Percentiles rank a stretch among this genome's conserved stretches.
Conservation (phyloP, 2,888 invertebrate genomes). For the Sialis fuliginosa region DNA sequence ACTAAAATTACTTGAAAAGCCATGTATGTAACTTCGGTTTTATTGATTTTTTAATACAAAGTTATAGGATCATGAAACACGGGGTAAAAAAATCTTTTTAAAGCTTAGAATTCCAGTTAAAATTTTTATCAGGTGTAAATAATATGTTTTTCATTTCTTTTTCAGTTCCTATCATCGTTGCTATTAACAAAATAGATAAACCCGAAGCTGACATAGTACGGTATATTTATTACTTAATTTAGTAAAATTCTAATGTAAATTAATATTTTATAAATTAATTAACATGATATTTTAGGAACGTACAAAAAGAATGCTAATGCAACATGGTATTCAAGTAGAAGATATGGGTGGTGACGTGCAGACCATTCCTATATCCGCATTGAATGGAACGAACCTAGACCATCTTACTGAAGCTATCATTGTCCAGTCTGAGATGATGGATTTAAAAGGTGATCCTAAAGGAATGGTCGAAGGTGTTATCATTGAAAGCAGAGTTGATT, state of each 20-base stretch:
- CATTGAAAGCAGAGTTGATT: slow-evolving; percentile 64
- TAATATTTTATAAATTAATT: too few relatives aligned
- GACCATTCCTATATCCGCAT: slow-evolving; percentile 78
- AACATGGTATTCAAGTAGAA: slow-evolving; percentile 69
- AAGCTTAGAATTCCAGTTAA: background rate
- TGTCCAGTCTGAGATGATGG: slow-evolving; percentile 71
- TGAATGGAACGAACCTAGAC: slow-evolving; percentile 62
- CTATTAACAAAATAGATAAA: slow-evolving; percentile 96
- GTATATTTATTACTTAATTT: background rate
- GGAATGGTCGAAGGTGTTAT: slow-evolving; percentile 81
- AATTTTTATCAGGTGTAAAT: background rate
- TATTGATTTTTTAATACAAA: slow-evolving; percentile 6
- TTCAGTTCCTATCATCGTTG: slow-evolving; percentile 86
- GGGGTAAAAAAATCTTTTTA: too few relatives aligned
- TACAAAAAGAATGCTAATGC: slow-evolving; percentile 55
- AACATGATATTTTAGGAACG: slow-evolving; percentile 35
- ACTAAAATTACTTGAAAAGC: background rate
- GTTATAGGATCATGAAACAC: too few relatives aligned
- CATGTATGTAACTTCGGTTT: background rate
- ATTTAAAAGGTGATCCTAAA: slow-evolving; percentile 64
- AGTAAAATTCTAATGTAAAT: too few relatives aligned
- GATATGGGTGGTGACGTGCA: slow-evolving; percentile 84
- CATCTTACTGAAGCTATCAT: slow-evolving; percentile 67
- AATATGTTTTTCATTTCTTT: slow-evolving; percentile 16
- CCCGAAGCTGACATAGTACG: slow-evolving; percentile 75